Percentiles rank a stretch among this genome's conserved stretches.
Evolutionary conservation across 2,888 invertebrate genomes (phyloP).

Genomic region (Metopia argyrocephala): DNA sequence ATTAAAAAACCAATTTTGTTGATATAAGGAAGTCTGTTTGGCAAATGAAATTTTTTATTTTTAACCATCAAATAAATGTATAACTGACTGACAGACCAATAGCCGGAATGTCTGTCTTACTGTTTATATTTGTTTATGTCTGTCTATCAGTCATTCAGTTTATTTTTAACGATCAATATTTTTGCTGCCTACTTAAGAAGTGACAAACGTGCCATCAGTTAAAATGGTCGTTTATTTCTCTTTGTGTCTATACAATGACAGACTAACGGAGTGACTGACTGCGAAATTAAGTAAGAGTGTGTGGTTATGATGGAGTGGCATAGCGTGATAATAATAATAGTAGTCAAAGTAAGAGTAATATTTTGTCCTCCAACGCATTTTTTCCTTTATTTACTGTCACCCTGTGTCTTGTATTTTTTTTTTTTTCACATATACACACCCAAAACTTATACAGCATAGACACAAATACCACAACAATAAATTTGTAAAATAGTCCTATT

Average conservation of each 20-base stretch:
- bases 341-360: conserved; percentile 67
- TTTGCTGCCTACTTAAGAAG: conserved; percentile 67
- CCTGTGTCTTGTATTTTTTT: conserved; percentile 11
- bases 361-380: conserved; percentile 72
- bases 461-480: conserved; percentile 9
- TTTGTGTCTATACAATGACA: background rate
- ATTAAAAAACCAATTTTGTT: background rate
- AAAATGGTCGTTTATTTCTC: background rate
- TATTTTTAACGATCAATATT: conserved; percentile 71
- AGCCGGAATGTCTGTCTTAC: conserved; percentile 12
- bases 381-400: conserved; percentile 60
- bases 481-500: conserved; percentile 28
- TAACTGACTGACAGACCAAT: background rate
- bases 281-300: background rate
- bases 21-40: background rate
- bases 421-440: conserved; percentile 14
- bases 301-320: conserved; percentile 40
- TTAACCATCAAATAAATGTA: background rate
- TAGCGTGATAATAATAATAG: conserved; percentile 1
- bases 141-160: conserved; percentile 51
- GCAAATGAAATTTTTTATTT: conserved; percentile 17
- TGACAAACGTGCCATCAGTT: conserved; percentile 56
- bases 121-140: conserved; percentile 35
- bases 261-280: background rate
- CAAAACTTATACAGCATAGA: conserved; percentile 7